Base-by-base conservation (phyloP, 2,113 vertebrate species). In the Ictidomys tridecemlineatus region DNA sequence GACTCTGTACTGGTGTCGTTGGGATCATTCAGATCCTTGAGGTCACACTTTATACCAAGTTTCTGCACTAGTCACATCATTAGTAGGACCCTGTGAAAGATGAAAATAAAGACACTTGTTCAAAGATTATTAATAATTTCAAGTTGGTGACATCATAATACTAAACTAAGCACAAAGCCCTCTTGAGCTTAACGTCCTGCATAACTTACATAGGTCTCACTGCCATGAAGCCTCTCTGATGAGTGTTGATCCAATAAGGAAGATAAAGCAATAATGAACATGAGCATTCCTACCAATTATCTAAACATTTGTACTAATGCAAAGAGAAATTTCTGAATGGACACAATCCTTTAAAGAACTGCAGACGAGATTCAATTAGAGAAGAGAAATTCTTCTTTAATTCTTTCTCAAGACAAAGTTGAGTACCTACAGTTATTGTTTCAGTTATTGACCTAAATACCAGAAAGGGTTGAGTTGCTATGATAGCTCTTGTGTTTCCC, bases 101-200 rank as follows among this genome's bases (percentile, higher is more conserved):
- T 67, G 13, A 90, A 86, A 83, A 72, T 26, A 56, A 6, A 6
- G 6, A 37, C 14, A 2, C 8, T 17, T 63, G 0, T 73, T 58
- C 77, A 53, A 48, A 30, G 53, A 26, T 53, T 11, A 78, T 53
- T 56, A 51, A 61, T 42, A 78, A 61, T 88, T 63, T 63, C 39
- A n/a, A 45, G 63, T 34, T 28, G 5, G 8, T 51, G 18, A 83
- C 39, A 83, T 37, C 34, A 61, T 5, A 45, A 14, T 1, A 69
- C 8, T 89, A 48, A 85, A 69, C 8, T 89, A 58, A 85, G 73
- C 4, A 37, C 32, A 4, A 5, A 10, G 5, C 14, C 2, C 26
- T 73, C 42, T 69, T 39, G 4, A 74, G 37, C 28, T 18, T 2
- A 1, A 24, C 20, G 5, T 1, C 51, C 26, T 24, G 0, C 6